phyloP scores from a whole-genome alignment of 1,140 invertebrate species.

The Microvelia longipes region DNA sequence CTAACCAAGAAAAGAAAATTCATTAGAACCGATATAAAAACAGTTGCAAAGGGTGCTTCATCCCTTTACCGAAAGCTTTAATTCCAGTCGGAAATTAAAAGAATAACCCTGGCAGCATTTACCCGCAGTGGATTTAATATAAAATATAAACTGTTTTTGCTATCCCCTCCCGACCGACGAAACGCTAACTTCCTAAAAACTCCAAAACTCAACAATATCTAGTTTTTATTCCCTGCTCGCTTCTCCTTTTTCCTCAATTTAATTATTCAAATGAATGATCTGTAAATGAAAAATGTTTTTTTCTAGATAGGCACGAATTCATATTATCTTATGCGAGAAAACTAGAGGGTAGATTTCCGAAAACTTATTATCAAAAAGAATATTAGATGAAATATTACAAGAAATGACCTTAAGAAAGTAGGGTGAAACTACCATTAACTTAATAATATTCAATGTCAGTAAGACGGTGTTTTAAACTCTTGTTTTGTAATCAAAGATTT shows the following conservation, averaged over 20 bases:
- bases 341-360: no score
- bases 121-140: background rate
- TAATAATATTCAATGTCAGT: no score
- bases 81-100: background rate
- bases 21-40: background rate
- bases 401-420: no score
- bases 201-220: background rate
- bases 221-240: background rate
- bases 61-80: background rate
- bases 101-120: background rate
- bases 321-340: no score
- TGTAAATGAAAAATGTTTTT: background rate
- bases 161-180: background rate
- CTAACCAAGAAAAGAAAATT: background rate
- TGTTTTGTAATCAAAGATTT: no score
- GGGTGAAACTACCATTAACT: no score
- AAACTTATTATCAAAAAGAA: no score
- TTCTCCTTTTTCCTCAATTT: background rate
- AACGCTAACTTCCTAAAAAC: background rate
- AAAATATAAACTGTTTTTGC: background rate
- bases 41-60: background rate
- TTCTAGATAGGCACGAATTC: no score
- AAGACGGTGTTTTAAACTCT: no score
- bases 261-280: background rate
- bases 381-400: no score